phyloP scores from a whole-genome alignment of 1,140 invertebrate species.

The Pseudomyrmex dendroicus region DNA sequence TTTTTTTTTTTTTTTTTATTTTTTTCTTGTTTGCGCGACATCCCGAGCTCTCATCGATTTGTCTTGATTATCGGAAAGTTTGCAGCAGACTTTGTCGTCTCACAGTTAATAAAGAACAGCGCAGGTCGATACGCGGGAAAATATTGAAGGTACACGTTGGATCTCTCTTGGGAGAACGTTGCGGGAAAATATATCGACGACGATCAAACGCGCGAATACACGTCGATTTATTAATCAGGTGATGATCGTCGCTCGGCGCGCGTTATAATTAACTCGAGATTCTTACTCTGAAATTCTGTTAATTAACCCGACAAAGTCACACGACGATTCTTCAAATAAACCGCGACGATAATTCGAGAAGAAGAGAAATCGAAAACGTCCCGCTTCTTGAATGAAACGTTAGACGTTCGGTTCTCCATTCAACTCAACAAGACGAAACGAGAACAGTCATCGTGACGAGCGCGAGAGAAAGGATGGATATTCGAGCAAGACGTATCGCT shows the following conservation, averaged over 20 bases:
- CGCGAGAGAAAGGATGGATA: neutral
- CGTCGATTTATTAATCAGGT: neutral
- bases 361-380: neutral
- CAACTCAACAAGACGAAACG: conserved; percentile 9
- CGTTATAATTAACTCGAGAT: conserved; percentile 29
- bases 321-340: neutral
- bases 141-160: neutral
- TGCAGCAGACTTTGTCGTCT: neutral
- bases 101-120: conserved; percentile 16
- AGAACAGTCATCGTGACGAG: conserved; percentile 1
- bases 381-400: neutral
- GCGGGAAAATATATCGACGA: neutral
- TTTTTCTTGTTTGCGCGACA: neutral
- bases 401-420: neutral
- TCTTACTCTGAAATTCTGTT: neutral
- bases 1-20: no score
- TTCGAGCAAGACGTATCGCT: conserved; percentile 35
- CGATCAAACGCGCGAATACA: conserved; percentile 20
- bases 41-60: neutral
- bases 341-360: neutral
- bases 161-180: conserved; percentile 16
- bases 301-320: neutral
- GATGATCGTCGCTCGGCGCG: neutral
- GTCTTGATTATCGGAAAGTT: neutral
- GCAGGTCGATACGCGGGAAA: neutral